These are phyloP conservation scores for Callosobruchus maculatus DNA, from an alignment of 2,888 invertebrate genomes.

Conservation along the genomic window DNA sequence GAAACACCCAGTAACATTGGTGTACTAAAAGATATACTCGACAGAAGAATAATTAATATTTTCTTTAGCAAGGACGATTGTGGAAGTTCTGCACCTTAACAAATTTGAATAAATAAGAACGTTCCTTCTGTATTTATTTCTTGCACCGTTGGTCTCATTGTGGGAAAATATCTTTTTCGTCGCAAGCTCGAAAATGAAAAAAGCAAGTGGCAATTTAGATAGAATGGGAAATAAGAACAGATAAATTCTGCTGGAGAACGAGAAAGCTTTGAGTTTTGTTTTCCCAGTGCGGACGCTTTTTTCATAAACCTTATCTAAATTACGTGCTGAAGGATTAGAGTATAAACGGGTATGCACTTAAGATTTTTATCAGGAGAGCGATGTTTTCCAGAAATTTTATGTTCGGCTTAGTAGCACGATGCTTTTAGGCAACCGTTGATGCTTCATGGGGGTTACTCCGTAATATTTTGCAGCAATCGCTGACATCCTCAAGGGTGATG, in stretches of 20 bases:
- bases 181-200: conserved; percentile 7
- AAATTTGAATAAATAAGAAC: neutral
- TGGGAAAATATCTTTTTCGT: neutral
- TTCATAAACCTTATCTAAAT: neutral
- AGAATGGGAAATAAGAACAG: conserved; percentile 11
- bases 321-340: neutral
- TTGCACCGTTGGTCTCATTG: neutral
- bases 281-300: neutral
- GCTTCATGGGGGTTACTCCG: too few species aligned
- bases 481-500: too few species aligned
- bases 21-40: too few species aligned
- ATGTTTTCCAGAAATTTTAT: neutral
- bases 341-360: neutral
- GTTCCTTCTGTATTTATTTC: neutral
- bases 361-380: neutral
- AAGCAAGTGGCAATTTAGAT: conserved; percentile 12
- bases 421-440: too few species aligned
- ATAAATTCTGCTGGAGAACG: conserved; percentile 10
- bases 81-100: neutral
- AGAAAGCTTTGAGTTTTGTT: conserved; percentile 4
- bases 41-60: neutral
- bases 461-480: too few species aligned
- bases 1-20: too few species aligned
- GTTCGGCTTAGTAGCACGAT: neutral
- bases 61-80: neutral